Percentiles rank a stretch among this genome's conserved stretches.
Evolutionary conservation across 1,140 invertebrate genomes (phyloP).

Genomic region (Pseudomyrmex dendroicus): DNA sequence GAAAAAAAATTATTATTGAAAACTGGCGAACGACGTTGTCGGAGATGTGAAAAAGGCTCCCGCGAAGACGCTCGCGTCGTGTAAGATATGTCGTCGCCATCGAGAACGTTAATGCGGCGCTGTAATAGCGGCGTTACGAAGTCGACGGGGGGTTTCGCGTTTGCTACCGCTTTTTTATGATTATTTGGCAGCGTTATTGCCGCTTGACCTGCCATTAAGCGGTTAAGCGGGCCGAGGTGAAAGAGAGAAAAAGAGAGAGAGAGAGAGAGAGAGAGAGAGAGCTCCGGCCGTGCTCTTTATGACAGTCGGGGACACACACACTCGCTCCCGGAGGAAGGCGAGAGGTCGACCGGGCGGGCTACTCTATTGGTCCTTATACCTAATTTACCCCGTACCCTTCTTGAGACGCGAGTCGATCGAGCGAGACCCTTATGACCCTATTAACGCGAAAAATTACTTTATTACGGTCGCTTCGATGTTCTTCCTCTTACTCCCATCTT

Average conservation of each 20-base stretch:
- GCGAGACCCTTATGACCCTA: background rate
- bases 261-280: conserved; percentile 32
- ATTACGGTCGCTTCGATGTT: background rate
- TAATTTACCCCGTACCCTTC: conserved; percentile 43
- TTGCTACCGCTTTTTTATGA: conserved; percentile 79
- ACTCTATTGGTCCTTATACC: conserved; percentile 37
- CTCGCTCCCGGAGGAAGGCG: conserved; percentile 55
- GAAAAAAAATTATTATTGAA: background rate
- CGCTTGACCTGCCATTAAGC: conserved; percentile 80
- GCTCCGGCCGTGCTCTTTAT: conserved; percentile 67
- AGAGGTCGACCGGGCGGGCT: conserved; percentile 46
- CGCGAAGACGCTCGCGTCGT: background rate
- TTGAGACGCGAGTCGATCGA: conserved; percentile 21
- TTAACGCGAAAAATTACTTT: conserved; percentile 31
- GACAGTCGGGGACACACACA: conserved; percentile 66
- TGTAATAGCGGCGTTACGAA: conserved; percentile 63
- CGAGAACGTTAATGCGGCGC: conserved; percentile 66
- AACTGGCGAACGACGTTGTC: background rate
- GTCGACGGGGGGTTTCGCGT: conserved; percentile 65
- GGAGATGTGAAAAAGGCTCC: background rate
- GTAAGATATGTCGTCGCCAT: conserved; percentile 67
- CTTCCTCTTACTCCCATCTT: background rate
- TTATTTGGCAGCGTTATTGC: conserved; percentile 79
- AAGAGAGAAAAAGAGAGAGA: background rate
- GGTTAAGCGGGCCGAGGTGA: conserved; percentile 74